Evolutionary conservation across 2,797 vertebrate genomes (phyloP), one percentile per base, ranked within the genome.

Genomic region (Tachyglossus aculeatus): DNA sequence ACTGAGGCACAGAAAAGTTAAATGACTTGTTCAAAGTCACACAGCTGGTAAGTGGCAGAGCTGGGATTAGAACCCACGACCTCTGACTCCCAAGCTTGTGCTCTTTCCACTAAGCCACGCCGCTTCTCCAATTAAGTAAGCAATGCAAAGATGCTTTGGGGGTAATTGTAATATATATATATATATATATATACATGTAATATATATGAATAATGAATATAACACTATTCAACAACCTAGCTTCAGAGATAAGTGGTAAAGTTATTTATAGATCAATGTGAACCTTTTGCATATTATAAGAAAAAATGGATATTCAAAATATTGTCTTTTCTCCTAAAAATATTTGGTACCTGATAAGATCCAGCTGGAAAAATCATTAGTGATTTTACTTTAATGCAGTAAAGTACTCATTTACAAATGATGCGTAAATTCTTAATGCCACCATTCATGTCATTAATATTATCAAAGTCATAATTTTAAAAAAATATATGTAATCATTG

Each of bases 381-480:
- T 3, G 11, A 1, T 36, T 64, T 61, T 47, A 19, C 25, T 3
- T 39, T 15, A 15, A 36, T 5, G 0, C 1, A 8, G 48, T 25
- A 5, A n/a, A 6, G 22, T 0, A 5, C 27, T 3, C 0, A 34
- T 24, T 15, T 11, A 3, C 16, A 1, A 45, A 10, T n/a, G n/a
- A 19, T 2, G 11, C 1, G 0, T 7, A 31, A 38, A 48, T 48
- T 48, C 22, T 18, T 12, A 24, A 10, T 13, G 33, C 2, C 11
- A 21, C 18, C 33, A 2, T 27, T 10, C 0, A 31, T 4, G 41
- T 27, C 12, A 11, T 21, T 15, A 10, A n/a, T 22, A 11, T 24
- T 2, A 3, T 27, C 18, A 19, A 24, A 39, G 47, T n/a, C 7
- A 16, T n/a, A 27, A 4, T 12, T 31, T 48, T 22, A 25, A 24